These are phyloP conservation scores for Aphelocoma coerulescens DNA, from an alignment of 2,113 vertebrate species.

Conservation along the genomic window DNA sequence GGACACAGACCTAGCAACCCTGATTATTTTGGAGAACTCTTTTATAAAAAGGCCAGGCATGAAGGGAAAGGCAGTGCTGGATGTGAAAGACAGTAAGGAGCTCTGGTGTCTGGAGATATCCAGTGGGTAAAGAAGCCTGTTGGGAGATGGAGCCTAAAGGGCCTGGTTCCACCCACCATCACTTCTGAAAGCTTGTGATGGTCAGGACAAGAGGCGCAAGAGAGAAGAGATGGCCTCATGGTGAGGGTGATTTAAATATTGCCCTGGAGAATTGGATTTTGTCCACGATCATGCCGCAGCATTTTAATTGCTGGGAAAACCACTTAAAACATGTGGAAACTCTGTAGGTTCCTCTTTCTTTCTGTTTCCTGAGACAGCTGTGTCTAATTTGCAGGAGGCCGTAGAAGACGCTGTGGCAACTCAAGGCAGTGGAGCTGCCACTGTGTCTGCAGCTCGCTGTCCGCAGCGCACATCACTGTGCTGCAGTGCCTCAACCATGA, in stretches of 20 bases:
- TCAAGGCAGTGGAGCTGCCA: neutral
- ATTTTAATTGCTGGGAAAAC: neutral
- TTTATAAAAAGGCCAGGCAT: neutral
- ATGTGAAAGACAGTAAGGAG: neutral
- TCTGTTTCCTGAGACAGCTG: neutral
- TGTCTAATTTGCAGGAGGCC: neutral
- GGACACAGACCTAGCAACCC: neutral
- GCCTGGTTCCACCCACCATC: neutral
- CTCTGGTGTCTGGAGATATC: neutral
- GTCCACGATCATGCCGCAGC: neutral
- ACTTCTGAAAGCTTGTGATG: neutral
- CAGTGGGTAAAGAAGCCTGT: neutral
- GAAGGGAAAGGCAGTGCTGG: neutral
- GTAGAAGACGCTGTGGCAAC: fast-evolving
- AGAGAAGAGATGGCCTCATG: neutral
- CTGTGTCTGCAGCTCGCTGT: fast-evolving
- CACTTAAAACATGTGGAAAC: neutral
- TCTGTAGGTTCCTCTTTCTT: neutral
- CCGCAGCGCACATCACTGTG: neutral
- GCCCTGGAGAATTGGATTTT: neutral
- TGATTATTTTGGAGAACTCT: neutral
- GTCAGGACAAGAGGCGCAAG: neutral
- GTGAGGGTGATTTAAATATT: neutral
- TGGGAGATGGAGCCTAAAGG: neutral
- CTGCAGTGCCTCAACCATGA: too few species aligned